Conservation (phyloP, 2,888 invertebrate species). For the Dynastes maya region DNA sequence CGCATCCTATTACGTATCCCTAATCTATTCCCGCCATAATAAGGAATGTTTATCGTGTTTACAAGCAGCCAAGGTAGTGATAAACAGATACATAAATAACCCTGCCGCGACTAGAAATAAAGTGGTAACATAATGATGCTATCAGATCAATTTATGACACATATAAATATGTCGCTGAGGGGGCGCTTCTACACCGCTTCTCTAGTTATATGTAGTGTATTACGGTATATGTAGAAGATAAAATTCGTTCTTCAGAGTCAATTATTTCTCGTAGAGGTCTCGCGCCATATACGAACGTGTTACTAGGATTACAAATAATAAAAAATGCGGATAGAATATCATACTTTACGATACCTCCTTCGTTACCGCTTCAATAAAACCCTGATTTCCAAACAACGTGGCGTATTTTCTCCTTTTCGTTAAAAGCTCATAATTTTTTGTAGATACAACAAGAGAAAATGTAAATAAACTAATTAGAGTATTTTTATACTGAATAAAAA, state of each 20-base stretch:
- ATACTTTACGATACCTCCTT: no score
- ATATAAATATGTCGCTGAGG: constrained; percentile 47
- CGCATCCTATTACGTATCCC: neutral
- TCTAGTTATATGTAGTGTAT: constrained; percentile 24
- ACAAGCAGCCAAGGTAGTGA: constrained; percentile 15
- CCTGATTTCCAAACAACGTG: no score
- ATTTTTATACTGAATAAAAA: no score
- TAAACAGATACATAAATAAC: constrained; percentile 51
- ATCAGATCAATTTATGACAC: constrained; percentile 51
- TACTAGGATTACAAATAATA: no score
- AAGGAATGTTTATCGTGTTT: constrained; percentile 19
- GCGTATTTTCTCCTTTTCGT: no score
- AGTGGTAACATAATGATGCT: constrained; percentile 46
- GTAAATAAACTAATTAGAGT: no score
- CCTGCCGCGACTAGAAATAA: constrained; percentile 37
- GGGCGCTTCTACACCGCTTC: constrained; percentile 13
- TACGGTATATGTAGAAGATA: constrained; percentile 13
- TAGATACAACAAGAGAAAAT: no score
- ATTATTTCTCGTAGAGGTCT: constrained; percentile 36
- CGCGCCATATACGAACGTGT: neutral
- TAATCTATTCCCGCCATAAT: neutral
- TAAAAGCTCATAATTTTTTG: no score
- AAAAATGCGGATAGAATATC: no score
- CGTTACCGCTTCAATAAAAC: no score
- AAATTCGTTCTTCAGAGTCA: constrained; percentile 37